phyloP scores from a whole-genome alignment of 2,888 invertebrate genomes.

The Heteropelma amictum region DNA sequence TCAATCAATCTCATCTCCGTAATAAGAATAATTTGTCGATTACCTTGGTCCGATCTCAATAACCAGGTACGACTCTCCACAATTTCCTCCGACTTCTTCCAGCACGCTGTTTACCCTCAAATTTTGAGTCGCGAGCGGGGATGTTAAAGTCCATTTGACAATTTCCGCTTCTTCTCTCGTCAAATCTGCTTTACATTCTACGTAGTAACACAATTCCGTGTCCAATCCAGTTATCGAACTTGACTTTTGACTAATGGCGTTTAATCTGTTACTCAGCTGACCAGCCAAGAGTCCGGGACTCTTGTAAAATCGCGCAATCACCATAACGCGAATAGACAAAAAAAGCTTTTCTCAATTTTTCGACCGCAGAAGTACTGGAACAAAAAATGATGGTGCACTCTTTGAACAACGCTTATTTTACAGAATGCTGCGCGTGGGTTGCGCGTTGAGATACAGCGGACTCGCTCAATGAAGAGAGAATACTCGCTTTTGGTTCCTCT shows the following conservation, averaged over 20 bases:
- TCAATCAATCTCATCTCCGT: too few species aligned
- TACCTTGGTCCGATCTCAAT: constrained; percentile 95
- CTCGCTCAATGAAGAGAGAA: constrained; percentile 16
- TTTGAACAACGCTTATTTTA: too few species aligned
- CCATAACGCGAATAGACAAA: constrained; percentile 74
- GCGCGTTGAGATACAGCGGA: too few species aligned
- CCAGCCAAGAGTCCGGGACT: constrained; percentile 78
- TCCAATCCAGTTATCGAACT: constrained; percentile 79
- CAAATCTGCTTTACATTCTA: constrained; percentile 80
- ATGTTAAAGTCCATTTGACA: constrained; percentile 88
- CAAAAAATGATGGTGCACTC: background rate
- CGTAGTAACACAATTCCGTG: constrained; percentile 90
- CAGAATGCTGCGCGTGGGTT: too few species aligned
- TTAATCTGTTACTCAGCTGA: constrained; percentile 65
- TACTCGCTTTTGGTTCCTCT: constrained; percentile 34
- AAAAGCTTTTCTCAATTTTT: background rate
- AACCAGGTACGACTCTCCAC: constrained; percentile 73
- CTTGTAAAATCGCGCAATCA: constrained; percentile 82
- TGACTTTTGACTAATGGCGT: constrained; percentile 60
- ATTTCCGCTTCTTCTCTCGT: constrained; percentile 82
- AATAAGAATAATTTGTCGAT: too few species aligned
- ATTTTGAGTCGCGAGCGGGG: constrained; percentile 83
- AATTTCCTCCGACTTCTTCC: constrained; percentile 65
- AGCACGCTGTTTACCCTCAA: constrained; percentile 81
- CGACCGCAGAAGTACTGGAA: background rate